These are phyloP conservation scores for Porites cylindrica DNA, from an alignment of 92 coral and sea anemone species.

Conservation along the genomic window DNA sequence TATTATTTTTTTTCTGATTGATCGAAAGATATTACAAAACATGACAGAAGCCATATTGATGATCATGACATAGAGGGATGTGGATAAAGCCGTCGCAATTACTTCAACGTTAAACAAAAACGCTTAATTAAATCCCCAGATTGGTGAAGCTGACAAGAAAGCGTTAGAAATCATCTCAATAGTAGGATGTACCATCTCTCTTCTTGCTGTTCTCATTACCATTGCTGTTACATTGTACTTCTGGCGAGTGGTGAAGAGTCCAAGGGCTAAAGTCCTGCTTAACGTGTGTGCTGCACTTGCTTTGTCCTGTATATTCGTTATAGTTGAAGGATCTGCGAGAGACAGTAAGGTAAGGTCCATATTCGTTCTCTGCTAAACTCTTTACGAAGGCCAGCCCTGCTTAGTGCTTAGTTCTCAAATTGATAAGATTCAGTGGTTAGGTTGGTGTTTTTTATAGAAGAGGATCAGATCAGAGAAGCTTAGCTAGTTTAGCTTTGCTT, in stretches of 20 bases:
- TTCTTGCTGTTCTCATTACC: conserved; percentile 86
- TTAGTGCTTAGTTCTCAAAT: too few relatives aligned
- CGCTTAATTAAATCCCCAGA: neutral
- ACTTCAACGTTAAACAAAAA: too few relatives aligned
- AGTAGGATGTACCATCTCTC: conserved; percentile 89
- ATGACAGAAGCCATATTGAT: too few relatives aligned
- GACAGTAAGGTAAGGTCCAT: conserved; percentile 73
- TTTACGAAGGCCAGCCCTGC: neutral
- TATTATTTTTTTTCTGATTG: too few relatives aligned
- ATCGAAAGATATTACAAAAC: too few relatives aligned
- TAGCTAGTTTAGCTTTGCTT: too few relatives aligned
- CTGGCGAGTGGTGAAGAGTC: conserved; percentile 83
- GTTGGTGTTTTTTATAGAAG: too few relatives aligned
- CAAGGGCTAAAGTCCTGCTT: conserved; percentile 80
- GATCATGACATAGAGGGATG: too few relatives aligned
- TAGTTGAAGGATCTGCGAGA: conserved; percentile 87
- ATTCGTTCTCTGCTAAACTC: neutral
- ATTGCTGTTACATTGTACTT: conserved; percentile 72
- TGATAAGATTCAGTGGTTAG: too few relatives aligned
- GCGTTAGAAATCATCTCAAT: conserved; percentile 87
- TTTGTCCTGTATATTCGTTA: conserved; percentile 79
- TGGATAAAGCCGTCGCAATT: too few relatives aligned
- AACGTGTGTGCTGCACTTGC: conserved; percentile 90
- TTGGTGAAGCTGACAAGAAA: conserved; percentile 44
- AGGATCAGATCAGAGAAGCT: too few relatives aligned